Evolutionary conservation across 1,140 invertebrate genomes (phyloP).

Genomic region (Hypsibius dujardini): DNA sequence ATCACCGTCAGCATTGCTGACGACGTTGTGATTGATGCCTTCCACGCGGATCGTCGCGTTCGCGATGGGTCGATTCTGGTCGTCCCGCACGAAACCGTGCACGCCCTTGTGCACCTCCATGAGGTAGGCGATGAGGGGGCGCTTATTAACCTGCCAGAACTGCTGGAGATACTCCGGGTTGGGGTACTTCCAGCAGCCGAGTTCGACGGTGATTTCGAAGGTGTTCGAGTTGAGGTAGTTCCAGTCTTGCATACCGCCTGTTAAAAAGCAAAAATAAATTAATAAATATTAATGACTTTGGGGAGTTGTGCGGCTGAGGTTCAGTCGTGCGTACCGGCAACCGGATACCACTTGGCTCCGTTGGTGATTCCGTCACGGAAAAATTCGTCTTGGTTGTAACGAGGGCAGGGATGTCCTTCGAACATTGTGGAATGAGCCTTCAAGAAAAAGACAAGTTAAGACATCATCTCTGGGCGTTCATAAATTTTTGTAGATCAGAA

Average conservation of each 20-base stretch:
- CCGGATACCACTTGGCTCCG: constrained; percentile 73
- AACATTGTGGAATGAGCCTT: constrained; percentile 64
- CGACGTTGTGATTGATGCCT: constrained; percentile 51
- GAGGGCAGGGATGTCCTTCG: constrained; percentile 49
- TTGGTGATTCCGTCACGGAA: constrained; percentile 74
- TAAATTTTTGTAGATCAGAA: no score
- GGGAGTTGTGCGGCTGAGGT: no score
- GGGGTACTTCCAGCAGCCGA: constrained; percentile 84
- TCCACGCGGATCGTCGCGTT: constrained; percentile 55
- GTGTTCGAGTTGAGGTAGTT: constrained; percentile 81
- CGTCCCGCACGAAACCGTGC: constrained; percentile 62
- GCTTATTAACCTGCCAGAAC: constrained; percentile 74
- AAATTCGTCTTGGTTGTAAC: constrained; percentile 38
- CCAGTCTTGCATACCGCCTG: constrained; percentile 92
- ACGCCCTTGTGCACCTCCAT: constrained; percentile 79
- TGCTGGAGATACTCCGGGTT: constrained; percentile 46
- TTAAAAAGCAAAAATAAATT: constrained; percentile 19
- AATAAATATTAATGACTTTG: not conserved
- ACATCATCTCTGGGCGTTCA: no score
- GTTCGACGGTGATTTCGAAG: constrained; percentile 82
- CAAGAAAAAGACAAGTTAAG: no score
- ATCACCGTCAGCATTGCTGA: constrained; percentile 55
- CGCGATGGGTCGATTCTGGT: constrained; percentile 49
- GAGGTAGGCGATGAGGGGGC: constrained; percentile 53
- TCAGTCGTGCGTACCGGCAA: constrained; percentile 38